Base-by-base conservation (phyloP, 2,888 invertebrate genomes). In the Carcina quercana region DNA sequence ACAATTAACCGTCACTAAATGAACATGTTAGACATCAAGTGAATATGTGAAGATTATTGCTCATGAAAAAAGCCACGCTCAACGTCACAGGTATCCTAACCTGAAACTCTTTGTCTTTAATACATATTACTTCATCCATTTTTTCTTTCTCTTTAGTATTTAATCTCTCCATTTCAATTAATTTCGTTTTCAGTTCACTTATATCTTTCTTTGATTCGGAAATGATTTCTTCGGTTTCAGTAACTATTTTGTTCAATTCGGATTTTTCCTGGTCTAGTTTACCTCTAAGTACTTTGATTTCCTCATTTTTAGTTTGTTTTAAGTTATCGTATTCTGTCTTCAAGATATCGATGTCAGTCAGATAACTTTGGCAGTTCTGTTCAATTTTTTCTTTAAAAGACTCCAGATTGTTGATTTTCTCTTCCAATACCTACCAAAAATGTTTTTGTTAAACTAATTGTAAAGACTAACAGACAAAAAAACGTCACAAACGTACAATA, bases 101-200 rank as follows among this genome's bases (percentile, higher is more conserved):
- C 80, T 82, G 69, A 41, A 47, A 59, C 33, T 69, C 65, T 40
- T 43, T 62, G 33, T 71, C 63, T 62, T 50, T 75, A 32, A 66
- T 60, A 35, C 46, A 40, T 27, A 72, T 31, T 4, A 47, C 7
- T 30, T 40, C 34, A 21, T 58, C 54, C 47, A 63, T 38, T 24
- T 66, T 54, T 50, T 67, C 53, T 37, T 69, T 75, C 31, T 73
- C 69, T 45, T 70, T 68, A 11, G 42, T 40, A 35, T 52, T 64
- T 14, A 45, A 33, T 28, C 47, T 43, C 34, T 66, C 47, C 32
- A 72, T 35, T 35, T 63, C 58, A 29, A 50, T 50, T 32, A 76
- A 45, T 39, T 70, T 50, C 25, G 37, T 36, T 43, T 58, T 65
- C 8, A 72, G 40, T 37, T 51, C 43, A 12, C 59, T 50, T 30